phyloP scores from a whole-genome alignment of 2,888 invertebrate species.

The Heliconius erato region DNA sequence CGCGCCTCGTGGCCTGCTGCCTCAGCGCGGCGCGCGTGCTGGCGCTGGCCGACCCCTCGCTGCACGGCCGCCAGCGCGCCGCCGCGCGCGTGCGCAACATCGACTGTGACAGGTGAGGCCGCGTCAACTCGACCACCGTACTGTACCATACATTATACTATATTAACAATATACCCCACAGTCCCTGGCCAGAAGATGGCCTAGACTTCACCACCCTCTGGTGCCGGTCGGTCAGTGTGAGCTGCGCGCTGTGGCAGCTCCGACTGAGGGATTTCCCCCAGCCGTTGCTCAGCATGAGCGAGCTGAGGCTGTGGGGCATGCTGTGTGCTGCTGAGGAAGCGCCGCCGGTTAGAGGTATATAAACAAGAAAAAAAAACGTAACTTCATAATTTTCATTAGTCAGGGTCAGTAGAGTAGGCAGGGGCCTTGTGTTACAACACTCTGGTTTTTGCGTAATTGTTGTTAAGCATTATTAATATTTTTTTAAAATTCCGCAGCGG shows the following conservation, averaged over 20 bases:
- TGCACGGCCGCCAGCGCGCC: constrained; percentile 93
- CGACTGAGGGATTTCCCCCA: constrained; percentile 98
- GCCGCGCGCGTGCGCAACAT: constrained; percentile 91
- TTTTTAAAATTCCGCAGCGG: constrained; percentile 84
- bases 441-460: too few relatives aligned
- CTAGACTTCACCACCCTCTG: constrained; percentile 96
- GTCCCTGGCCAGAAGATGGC: constrained; percentile 96
- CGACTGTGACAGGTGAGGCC: constrained; percentile 89
- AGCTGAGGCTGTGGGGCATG: constrained; percentile 95
- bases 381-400: not conserved
- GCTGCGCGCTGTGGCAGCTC: constrained; percentile 94
- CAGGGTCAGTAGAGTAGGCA: too few relatives aligned
- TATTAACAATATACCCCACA: constrained; percentile 61
- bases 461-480: not conserved
- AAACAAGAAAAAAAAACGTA: not conserved
- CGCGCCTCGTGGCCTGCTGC: constrained; percentile 94
- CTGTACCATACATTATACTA: too few relatives aligned
- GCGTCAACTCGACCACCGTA: too few relatives aligned
- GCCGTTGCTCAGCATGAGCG: constrained; percentile 93
- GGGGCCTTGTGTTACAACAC: too few relatives aligned
- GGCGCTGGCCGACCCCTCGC: constrained; percentile 94
- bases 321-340: constrained; percentile 95
- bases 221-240: constrained; percentile 94
- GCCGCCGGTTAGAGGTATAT: constrained; percentile 88
- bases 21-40: constrained; percentile 88